Conservation (phyloP, 2,888 invertebrate species). For the Lathronympha strigana region DNA sequence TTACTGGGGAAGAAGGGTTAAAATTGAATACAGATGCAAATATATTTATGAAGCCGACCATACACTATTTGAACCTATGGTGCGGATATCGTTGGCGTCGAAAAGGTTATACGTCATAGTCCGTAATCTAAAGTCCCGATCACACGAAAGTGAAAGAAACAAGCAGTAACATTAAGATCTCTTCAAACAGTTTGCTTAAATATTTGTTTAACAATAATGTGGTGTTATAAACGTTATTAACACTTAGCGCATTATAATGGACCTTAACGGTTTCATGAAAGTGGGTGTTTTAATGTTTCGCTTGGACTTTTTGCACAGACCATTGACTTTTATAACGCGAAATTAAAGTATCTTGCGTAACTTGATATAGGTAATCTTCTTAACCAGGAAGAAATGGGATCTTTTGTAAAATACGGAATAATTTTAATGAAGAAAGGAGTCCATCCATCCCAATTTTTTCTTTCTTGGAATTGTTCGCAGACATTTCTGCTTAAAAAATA, state of each 20-base stretch:
- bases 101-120: not conserved
- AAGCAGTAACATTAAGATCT: slow-evolving; percentile 6
- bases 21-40: too few species aligned
- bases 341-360: slow-evolving; percentile 18
- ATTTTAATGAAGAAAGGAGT: not conserved
- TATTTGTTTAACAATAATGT: slow-evolving; percentile 16
- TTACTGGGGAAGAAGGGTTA: too few species aligned
- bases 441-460: too few species aligned
- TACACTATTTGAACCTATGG: too few species aligned
- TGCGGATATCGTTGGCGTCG: too few species aligned
- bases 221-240: slow-evolving; percentile 19
- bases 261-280: slow-evolving; percentile 20
- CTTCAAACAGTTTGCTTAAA: slow-evolving; percentile 16
- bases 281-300: slow-evolving; percentile 13
- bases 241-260: slow-evolving; percentile 26
- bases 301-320: slow-evolving; percentile 17
- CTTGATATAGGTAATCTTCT: slow-evolving; percentile 2
- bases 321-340: slow-evolving; percentile 4
- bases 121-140: not conserved
- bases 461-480: too few species aligned
- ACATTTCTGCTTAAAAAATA: too few species aligned
- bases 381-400: not conserved
- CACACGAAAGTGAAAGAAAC: slow-evolving; percentile 13
- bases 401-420: not conserved
- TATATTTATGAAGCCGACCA: too few species aligned